Percentiles rank a stretch among this genome's conserved stretches.
Evolutionary conservation across 2,797 vertebrate genomes (phyloP).

Genomic region (Chrysocyon brachyurus): DNA sequence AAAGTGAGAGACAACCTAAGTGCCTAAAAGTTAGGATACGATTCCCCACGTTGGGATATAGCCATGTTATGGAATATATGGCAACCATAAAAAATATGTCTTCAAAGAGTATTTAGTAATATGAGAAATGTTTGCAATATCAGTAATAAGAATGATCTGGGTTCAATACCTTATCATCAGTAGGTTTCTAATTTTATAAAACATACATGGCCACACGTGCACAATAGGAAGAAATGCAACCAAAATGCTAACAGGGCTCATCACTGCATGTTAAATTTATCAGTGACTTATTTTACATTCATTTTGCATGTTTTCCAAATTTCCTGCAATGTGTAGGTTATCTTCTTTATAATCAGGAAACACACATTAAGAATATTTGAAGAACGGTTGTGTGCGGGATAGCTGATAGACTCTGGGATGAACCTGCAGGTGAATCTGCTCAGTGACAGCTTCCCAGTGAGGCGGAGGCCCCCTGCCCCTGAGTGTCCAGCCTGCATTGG

Average conservation of each 20-base stretch:
- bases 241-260: background rate
- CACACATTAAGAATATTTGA: background rate
- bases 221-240: background rate
- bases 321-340: background rate
- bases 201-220: background rate
- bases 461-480: accelerated
- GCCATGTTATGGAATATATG: background rate
- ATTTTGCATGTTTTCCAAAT: background rate
- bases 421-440: background rate
- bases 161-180: background rate
- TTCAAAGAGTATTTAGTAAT: background rate
- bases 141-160: background rate
- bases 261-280: background rate
- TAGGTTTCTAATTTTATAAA: background rate
- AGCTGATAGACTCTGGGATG: no score
- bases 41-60: no score
- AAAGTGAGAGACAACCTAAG: background rate
- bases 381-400: background rate
- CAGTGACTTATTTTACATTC: background rate
- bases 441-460: background rate
- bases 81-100: background rate
- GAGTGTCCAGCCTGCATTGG: background rate
- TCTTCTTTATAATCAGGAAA: background rate
- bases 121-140: background rate
- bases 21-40: background rate